Evolutionary conservation across 2,113 vertebrate species (phyloP), one percentile per base, ranked within the genome.

Genomic region (Isurus oxyrinchus): DNA sequence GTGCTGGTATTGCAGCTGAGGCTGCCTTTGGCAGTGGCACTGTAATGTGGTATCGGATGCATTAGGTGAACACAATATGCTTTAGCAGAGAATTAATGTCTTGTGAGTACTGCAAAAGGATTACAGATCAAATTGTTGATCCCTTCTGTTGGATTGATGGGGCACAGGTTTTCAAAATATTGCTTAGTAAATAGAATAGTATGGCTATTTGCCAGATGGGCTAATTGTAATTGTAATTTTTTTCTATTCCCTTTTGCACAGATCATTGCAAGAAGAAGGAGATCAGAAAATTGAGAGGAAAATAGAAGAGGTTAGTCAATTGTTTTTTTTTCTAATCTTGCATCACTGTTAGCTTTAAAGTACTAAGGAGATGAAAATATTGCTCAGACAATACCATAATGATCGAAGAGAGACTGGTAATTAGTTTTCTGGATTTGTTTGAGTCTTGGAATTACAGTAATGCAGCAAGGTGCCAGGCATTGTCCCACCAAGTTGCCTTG

Each of bases 271-370:
- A 95, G 94, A 95, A 95, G 67, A 95, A 31, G 49, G 67, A 35
- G 94, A 95, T 55, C 94, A 95, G 49, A 69, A 72, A 31, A 72
- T 95, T 95, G 94, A 95, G 66, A 72, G 66, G 49, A 72, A 95
- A 95, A 95, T 95, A 95, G 94, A 95, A 35, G 94, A 95, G 94
- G 94, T 95, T 49, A 55, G 94, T 76, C 40, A 5, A 44, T 44
- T 94, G 7, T 0, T 23, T 66, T 66, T 72, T 95, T 13, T 11
- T 49, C 35, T 31, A 72, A 25, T 72, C 44, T 53, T 72, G 6
- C n/a, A 35, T 81, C n/a, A 13, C 31, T 90, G 14, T 59, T 90
- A 31, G 16, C 57, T 31, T 88, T 25, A 6, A 27, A 91, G 55
- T 57, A 16, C 35, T 13, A n/a, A 79, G 72, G 13, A 40, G 31